Evolutionary conservation across 2,797 vertebrate species (phyloP), one percentile per base, ranked within the genome.

Genomic region (Salarias fasciatus): DNA sequence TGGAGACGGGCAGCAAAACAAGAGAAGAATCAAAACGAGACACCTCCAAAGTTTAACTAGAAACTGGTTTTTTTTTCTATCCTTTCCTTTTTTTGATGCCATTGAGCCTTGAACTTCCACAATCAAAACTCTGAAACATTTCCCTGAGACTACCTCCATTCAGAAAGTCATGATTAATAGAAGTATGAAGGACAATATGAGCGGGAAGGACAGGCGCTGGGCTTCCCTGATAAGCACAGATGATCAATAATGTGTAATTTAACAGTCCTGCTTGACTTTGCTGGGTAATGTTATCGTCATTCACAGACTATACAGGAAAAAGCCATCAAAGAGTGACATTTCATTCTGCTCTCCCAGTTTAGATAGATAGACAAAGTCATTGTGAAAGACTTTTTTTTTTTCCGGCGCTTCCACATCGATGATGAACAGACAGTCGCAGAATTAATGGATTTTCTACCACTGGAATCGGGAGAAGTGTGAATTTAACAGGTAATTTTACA

Each of bases 201-300:
- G 66, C 29, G 54, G 52, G 66, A 60, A 64, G 53, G 71, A 72
- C 5, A 3, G 51, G 11, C 48, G 41, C 83, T 88, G 86, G 49
- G 12, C 49, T 52, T 24, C 30, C 44, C 81, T 67, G 88, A 92
- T 90, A 90, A 90, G 80, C 71, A 52, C 45, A 40, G 12, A 18
- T 65, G 84, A 89, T 92, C 90, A 83, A 92, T 91, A 90, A 51
- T 77, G 37, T 78, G 69, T 79, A 56, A 82, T 85, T 79, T 61
- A 69, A 66, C 58, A 55, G 53, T 80, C n/a, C 37, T 31, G 51
- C 75, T 79, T 70, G 73, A 75, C 80, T 79, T 56, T 18, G 38
- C 57, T 50, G 36, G 7, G 40, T 62, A 56, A 78, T 51, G 65
- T 87, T 88, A 89, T 91, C 84, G 10, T 57, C 59, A 18, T 70